phyloP scores from a whole-genome alignment of 2,888 invertebrate species.

The Petrolisthes manimaculis region DNA sequence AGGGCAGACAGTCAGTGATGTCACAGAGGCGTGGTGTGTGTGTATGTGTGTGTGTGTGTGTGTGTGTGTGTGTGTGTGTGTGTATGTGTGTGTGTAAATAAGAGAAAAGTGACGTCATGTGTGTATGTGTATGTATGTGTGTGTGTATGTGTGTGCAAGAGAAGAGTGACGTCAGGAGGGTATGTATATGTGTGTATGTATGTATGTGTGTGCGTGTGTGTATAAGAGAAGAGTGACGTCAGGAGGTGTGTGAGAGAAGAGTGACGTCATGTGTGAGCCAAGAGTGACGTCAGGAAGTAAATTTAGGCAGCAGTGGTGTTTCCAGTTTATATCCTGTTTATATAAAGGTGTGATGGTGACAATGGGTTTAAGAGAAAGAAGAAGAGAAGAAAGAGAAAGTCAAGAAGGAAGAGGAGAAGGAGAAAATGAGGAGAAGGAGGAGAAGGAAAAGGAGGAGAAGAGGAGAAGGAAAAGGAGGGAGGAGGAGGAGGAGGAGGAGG shows the following conservation, averaged over 20 bases:
- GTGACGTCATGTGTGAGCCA: background rate
- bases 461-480: constrained; percentile 16
- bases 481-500: background rate
- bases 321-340: no score
- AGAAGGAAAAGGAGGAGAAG: constrained; percentile 7
- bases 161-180: no score
- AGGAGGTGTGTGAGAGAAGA: background rate
- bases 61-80: no score
- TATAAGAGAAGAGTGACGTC: background rate
- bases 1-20: background rate
- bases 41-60: background rate
- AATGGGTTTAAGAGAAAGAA: background rate
- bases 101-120: no score
- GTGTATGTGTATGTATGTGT: no score
- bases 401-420: background rate
- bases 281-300: background rate
- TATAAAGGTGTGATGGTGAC: background rate
- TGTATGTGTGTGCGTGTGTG: background rate
- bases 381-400: background rate
- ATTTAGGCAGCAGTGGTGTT: background rate
- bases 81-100: no score
- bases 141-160: no score
- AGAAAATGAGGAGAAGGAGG: background rate
- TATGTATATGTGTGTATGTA: background rate
- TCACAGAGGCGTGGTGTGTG: no score